phyloP scores from a whole-genome alignment of 2,888 invertebrate genomes.

The Gastracanthus pulcherrimus region DNA sequence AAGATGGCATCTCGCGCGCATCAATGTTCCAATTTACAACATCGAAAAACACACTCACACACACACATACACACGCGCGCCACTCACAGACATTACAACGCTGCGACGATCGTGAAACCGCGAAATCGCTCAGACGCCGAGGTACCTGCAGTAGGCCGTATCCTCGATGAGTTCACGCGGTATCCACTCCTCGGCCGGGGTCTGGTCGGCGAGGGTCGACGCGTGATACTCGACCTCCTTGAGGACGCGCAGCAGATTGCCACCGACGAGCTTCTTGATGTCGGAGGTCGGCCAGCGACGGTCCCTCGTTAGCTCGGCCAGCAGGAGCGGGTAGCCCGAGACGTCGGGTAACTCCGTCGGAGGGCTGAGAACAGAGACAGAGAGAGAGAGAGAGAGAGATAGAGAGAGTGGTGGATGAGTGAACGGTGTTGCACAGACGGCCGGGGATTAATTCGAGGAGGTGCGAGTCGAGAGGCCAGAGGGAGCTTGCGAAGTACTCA shows the following conservation, averaged over 20 bases:
- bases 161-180: constrained; percentile 79
- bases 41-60: no score
- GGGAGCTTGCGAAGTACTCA: no score
- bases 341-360: constrained; percentile 80
- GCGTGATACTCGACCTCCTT: constrained; percentile 78
- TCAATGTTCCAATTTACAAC: no score
- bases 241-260: constrained; percentile 80
- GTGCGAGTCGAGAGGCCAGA: no score
- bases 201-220: constrained; percentile 73
- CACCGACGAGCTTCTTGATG: constrained; percentile 81
- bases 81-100: neutral
- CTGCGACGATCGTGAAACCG: neutral
- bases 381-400: no score
- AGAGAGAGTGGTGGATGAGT: no score
- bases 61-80: neutral
- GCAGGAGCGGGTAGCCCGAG: constrained; percentile 80
- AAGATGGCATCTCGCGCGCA: no score
- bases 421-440: no score
- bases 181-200: constrained; percentile 80
- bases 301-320: constrained; percentile 82
- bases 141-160: constrained; percentile 80
- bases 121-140: constrained; percentile 63
- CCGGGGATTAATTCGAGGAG: no score
- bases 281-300: constrained; percentile 81
- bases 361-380: constrained; percentile 70